Conservation (phyloP, 2,113 vertebrate species). For the Lasiurus borealis region DNA sequence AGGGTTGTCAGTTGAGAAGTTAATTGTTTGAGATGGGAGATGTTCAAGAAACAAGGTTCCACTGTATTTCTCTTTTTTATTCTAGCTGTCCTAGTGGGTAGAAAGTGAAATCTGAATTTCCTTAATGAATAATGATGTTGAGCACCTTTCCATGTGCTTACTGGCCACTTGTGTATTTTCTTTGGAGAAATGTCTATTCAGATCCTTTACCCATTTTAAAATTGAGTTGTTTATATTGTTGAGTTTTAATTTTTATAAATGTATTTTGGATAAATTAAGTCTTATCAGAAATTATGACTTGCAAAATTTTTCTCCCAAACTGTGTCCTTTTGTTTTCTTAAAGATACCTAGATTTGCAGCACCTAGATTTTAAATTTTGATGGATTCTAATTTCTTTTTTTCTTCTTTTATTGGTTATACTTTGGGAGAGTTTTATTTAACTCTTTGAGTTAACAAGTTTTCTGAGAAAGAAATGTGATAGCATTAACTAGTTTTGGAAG, state of each 20-base stretch:
- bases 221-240: constrained; percentile 24
- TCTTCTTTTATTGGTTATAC: constrained; percentile 30
- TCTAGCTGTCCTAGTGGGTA: neutral
- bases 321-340: neutral
- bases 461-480: constrained; percentile 43
- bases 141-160: constrained; percentile 4
- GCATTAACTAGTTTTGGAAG: neutral
- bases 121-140: constrained; percentile 9
- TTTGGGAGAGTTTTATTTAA: constrained; percentile 18
- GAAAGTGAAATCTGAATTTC: constrained; percentile 25
- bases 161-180: neutral
- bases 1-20: no score
- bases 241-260: neutral
- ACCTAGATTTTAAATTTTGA: constrained; percentile 17
- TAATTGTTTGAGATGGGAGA: no score
- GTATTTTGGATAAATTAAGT: neutral
- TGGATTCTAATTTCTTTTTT: constrained; percentile 28
- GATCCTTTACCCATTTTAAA: neutral
- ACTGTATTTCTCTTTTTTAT: neutral
- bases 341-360: neutral
- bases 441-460: neutral
- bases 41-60: no score
- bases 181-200: constrained; percentile 27
- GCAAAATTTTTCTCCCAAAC: neutral
- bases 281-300: neutral